Base-by-base conservation (phyloP, 2,113 vertebrate genomes). In the Himantopus leucocephalus region DNA sequence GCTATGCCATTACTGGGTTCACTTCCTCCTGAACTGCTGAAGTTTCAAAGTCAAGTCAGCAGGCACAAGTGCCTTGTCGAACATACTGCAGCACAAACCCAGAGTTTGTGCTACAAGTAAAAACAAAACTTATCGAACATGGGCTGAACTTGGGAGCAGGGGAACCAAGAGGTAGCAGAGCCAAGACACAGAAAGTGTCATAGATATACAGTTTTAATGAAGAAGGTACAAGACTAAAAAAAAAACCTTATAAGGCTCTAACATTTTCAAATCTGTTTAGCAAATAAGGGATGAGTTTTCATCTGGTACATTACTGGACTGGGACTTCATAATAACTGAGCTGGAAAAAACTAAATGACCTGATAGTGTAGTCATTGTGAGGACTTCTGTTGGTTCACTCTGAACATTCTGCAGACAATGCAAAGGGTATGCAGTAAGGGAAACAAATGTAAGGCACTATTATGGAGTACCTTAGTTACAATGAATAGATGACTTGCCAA, bases 11-110 rank as follows among this genome's bases (percentile, higher is more conserved):
- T 82, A 91, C 34, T 11, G 43, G 45, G 50, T 24, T 68, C 45
- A 77, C 91, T 95, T 92, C 63, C 75, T 72, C 71, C n/a, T 23
- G 30, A 91, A 55, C 23, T 74, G 74, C 64, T 73, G 16, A 80
- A 82, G 29, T 74, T 83, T 37, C 39, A 20, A 59, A 83, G 75
- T 63, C 73, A 77, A 88, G 41, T 10, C 30, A 45, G 32, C 60
- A 75, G 67, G 47, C 62, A 71, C 62, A 72, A 84, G 18, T 43
- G 29, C 34, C 47, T 77, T 24, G 18, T 35, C 3, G 4, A 79
- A 32, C 32, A 27, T 9, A 24, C 4, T 8, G 15, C 14, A 14
- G 50, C 35, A 63, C 24, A 63, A 84, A 68, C 27, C 22, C 45
- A 55, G 27, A 32, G 37, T 18, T 30, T 23, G 32, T 22, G 16